These are phyloP conservation scores for Lamellibrachia luymesi DNA, from an alignment of 1,140 invertebrate genomes.

Conservation along the genomic window DNA sequence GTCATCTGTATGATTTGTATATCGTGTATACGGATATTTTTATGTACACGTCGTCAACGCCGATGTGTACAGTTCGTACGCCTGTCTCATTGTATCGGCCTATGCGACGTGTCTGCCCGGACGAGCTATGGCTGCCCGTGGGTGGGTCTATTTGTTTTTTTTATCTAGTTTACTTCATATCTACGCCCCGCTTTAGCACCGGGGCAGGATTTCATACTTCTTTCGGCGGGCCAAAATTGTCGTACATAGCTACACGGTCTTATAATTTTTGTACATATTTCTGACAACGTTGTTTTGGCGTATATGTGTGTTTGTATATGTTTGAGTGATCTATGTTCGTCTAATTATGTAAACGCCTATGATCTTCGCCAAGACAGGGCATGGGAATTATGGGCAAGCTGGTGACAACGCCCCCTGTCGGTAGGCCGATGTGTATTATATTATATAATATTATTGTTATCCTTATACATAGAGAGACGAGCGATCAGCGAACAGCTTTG, in stretches of 20 bases:
- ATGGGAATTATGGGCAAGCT: background rate
- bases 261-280: conserved; percentile 6
- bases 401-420: background rate
- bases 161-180: background rate
- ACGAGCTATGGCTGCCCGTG: background rate
- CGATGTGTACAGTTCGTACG: background rate
- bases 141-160: background rate
- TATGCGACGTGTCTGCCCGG: background rate
- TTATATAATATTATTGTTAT: conserved; percentile 6
- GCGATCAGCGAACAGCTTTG: background rate
- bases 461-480: background rate
- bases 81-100: background rate
- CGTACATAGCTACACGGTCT: background rate
- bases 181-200: background rate
- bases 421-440: conserved; percentile 4
- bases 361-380: background rate
- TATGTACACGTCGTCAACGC: background rate
- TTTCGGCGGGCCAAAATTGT: background rate
- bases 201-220: background rate
- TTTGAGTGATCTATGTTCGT: background rate
- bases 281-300: background rate
- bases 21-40: background rate
- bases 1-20: background rate
- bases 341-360: background rate
- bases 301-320: conserved; percentile 1